Conservation (phyloP, 2,113 vertebrate genomes). For the Campylomormyrus numenius region DNA sequence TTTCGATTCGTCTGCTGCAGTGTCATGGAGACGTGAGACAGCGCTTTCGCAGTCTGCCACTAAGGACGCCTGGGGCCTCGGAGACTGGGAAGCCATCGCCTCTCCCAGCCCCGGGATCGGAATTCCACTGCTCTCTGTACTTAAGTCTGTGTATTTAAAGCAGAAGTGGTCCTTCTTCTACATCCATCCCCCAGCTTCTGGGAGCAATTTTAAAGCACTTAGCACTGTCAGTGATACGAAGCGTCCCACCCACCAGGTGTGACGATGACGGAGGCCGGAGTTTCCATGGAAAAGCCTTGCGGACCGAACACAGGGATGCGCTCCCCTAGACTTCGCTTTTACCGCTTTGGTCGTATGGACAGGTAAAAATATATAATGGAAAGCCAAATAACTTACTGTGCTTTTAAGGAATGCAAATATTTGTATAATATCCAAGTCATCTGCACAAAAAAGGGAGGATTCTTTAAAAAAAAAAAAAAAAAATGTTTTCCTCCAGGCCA, state of each 20-base stretch:
- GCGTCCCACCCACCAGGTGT: neutral
- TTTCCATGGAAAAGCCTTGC: neutral
- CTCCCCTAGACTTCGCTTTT: neutral
- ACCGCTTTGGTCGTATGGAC: neutral
- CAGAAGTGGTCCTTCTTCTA: neutral
- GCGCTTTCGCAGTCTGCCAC: neutral
- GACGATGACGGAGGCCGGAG: neutral
- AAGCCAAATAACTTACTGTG: neutral
- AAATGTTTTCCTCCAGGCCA: neutral
- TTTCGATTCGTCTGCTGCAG: neutral
- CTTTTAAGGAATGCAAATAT: neutral
- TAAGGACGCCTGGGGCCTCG: neutral
- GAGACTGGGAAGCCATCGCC: slow-evolving; percentile 36
- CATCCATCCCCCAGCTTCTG: slow-evolving; percentile 18
- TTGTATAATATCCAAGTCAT: neutral
- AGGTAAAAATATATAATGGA: neutral
- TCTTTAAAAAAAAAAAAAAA: neutral
- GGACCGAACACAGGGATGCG: neutral
- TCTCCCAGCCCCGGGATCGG: slow-evolving; percentile 10
- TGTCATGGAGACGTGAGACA: neutral
- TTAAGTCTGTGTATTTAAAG: slow-evolving; percentile 22
- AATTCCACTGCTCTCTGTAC: slow-evolving; percentile 16
- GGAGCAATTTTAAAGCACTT: slow-evolving; percentile 16
- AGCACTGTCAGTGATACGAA: neutral
- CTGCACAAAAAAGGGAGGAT: neutral